These are phyloP conservation scores for Leistus spinibarbis DNA, from an alignment of 2,888 invertebrate genomes.

Conservation along the genomic window DNA sequence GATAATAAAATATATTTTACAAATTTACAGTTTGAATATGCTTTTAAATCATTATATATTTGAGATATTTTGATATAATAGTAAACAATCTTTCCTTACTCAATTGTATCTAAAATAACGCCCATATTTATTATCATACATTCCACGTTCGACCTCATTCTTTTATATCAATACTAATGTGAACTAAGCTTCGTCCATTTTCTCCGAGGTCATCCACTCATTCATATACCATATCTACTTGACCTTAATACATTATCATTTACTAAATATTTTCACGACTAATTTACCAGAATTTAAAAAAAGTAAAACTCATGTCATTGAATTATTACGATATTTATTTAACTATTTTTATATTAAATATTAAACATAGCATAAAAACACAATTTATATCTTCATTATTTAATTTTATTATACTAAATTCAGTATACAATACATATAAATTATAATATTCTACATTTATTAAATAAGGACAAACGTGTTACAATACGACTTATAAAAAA, in stretches of 20 bases:
- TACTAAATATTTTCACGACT: too few relatives aligned
- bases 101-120: not conserved
- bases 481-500: not conserved
- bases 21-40: too few relatives aligned
- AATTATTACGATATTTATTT: too few relatives aligned
- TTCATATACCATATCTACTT: not conserved
- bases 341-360: too few relatives aligned
- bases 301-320: too few relatives aligned
- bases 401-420: not conserved
- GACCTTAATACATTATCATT: not conserved
- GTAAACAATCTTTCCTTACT: not conserved
- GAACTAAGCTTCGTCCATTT: not conserved
- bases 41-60: not conserved
- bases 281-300: too few relatives aligned
- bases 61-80: not conserved
- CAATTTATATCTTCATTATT: not conserved
- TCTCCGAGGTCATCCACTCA: not conserved
- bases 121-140: not conserved
- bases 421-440: not conserved
- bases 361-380: not conserved
- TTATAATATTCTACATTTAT: not conserved
- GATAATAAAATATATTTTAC: too few relatives aligned
- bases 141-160: not conserved
- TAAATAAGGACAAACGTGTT: not conserved
- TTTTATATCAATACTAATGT: not conserved